Conservation (phyloP, 2,797 vertebrate species). For the Buphagus erythrorhynchus region DNA sequence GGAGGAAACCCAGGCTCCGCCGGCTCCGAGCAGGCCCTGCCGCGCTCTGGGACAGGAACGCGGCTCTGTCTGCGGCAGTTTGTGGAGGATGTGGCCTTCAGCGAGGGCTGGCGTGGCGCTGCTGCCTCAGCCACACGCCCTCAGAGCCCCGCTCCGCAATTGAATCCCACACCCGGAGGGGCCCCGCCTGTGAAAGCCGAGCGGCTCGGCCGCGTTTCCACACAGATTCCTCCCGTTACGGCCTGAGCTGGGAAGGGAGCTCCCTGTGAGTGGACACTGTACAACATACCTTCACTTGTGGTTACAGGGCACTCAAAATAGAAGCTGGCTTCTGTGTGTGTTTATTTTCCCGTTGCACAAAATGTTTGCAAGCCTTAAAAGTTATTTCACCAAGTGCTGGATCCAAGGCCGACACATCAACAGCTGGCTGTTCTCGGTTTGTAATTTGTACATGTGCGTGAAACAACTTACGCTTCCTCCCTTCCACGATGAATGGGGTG, state of each 20-base stretch:
- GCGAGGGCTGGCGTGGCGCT: background rate
- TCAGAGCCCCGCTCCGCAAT: fast-evolving
- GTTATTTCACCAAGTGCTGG: fast-evolving
- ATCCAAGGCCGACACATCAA: background rate
- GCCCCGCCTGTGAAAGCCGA: fast-evolving
- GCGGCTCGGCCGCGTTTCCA: background rate
- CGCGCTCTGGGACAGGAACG: fast-evolving
- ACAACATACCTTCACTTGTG: fast-evolving
- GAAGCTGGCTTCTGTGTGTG: background rate
- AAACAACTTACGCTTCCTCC: fast-evolving
- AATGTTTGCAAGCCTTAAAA: too few species aligned
- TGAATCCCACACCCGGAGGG: fast-evolving
- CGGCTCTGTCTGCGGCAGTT: fast-evolving
- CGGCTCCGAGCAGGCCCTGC: too few species aligned
- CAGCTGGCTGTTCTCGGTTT: background rate
- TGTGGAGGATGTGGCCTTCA: fast-evolving
- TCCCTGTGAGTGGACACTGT: too few species aligned
- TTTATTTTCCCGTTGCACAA: background rate
- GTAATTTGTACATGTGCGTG: background rate
- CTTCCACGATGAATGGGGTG: fast-evolving
- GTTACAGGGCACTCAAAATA: fast-evolving
- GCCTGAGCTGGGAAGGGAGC: fast-evolving
- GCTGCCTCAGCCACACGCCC: fast-evolving
- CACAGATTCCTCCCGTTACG: fast-evolving
- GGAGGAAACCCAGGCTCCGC: fast-evolving